Conservation (phyloP, 2,888 invertebrate species). For the Antheraea assamensis region DNA sequence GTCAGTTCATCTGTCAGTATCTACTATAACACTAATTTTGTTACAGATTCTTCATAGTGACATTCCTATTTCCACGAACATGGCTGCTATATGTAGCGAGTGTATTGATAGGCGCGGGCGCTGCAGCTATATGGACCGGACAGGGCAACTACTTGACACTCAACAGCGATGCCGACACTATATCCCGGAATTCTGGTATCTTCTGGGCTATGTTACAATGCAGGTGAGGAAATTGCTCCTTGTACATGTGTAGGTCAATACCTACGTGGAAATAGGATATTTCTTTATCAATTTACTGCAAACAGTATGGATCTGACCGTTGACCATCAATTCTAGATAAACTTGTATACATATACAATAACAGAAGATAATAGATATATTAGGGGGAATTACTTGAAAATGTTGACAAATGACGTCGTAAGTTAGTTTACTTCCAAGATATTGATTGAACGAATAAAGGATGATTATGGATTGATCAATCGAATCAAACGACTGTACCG, state of each 20-base stretch:
- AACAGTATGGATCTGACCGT: neutral
- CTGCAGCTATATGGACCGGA: conserved; percentile 97
- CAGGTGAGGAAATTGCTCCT: conserved; percentile 81
- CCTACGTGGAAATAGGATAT: too few species aligned
- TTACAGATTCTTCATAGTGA: conserved; percentile 92
- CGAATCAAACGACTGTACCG: too few species aligned
- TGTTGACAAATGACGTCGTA: too few species aligned
- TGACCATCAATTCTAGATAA: neutral
- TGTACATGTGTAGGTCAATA: too few species aligned
- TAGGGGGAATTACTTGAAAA: too few species aligned
- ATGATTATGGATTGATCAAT: neutral
- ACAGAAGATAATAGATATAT: too few species aligned
- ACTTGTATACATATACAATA: neutral
- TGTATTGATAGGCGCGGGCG: conserved; percentile 93
- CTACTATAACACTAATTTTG: neutral
- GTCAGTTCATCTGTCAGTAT: too few species aligned
- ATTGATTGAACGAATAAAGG: neutral
- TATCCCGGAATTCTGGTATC: conserved; percentile 96
- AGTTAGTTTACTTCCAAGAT: neutral
- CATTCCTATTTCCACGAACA: conserved; percentile 92
- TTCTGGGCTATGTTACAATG: conserved; percentile 98
- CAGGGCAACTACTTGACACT: conserved; percentile 93
- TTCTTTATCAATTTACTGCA: neutral
- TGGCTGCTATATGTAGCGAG: conserved; percentile 94
- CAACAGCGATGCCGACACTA: conserved; percentile 93